Base-by-base conservation (phyloP, 2,113 vertebrate genomes). In the Anseranas semipalmata region DNA sequence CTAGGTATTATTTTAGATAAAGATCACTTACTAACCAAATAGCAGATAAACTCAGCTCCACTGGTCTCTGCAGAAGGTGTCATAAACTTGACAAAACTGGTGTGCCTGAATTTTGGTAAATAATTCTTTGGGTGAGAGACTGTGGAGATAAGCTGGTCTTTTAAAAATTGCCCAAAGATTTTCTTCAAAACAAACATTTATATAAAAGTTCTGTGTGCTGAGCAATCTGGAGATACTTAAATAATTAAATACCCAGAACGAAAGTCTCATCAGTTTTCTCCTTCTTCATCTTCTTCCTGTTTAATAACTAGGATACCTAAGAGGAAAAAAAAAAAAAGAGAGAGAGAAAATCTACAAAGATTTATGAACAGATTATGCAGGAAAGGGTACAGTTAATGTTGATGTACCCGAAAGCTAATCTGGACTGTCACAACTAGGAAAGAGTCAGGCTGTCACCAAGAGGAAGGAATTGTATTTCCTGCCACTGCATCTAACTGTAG, bases 271-370 rank as follows among this genome's bases (percentile, higher is more conserved):
- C 98, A 98, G 90, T 98, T 98, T 83, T 93, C 97, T 92, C 50
- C 97, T 88, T 98, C 98, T 94, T 98, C 98, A 6, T 98, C 98
- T 21, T 98, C 98, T 71, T 97, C 97, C 94, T 95, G 82, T 94
- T 98, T 98, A 97, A 98, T 98, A 96, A 98, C 98, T 85, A 98
- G 96, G 33, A 96, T 98, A 95, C 98, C 98, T 98, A 95, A 73
- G 70, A 97, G 33, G 3, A 16, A 53, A 55, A 70, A 76, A 32
- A 85, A 4, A 12, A 52, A 55, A 58, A 75, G 30, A 86, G 33
- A 96, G 39, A 82, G 3, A 75, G 48, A 94, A 81, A 62, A 39
- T 45, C n/a, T 77, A 53, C n/a, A 77, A 82, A 71, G 17, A 67
- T 58, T 85, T 84, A 66, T 2, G 0, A 87, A 59, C 6, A 73